These are phyloP conservation scores for Anticlea derivata DNA, from an alignment of 2,888 invertebrate species.

Conservation along the genomic window DNA sequence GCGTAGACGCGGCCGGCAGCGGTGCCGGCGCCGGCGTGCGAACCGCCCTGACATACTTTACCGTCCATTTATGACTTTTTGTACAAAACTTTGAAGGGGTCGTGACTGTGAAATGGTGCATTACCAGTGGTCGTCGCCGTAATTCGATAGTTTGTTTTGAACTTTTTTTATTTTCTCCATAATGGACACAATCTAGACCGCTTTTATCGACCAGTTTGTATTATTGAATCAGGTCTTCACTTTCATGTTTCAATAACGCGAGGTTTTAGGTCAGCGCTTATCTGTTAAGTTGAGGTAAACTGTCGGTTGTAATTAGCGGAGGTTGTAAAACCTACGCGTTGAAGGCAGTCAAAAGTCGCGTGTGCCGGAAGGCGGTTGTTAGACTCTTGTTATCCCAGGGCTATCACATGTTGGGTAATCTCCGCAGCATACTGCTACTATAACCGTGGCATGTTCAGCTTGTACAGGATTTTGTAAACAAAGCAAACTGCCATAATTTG, in stretches of 20 bases:
- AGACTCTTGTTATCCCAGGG: constrained; percentile 68
- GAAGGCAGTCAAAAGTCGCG: constrained; percentile 66
- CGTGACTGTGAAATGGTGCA: constrained; percentile 80
- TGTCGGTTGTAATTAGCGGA: constrained; percentile 57
- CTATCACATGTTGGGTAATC: constrained; percentile 66
- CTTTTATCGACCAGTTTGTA: constrained; percentile 20
- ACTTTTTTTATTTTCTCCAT: constrained; percentile 47
- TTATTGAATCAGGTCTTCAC: constrained; percentile 35
- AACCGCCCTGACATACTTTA: constrained; percentile 73
- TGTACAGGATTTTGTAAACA: constrained; percentile 34
- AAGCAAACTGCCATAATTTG: constrained; percentile 29
- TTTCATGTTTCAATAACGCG: constrained; percentile 44
- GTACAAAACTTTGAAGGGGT: constrained; percentile 67
- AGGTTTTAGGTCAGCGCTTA: constrained; percentile 36
- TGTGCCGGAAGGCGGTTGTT: constrained; percentile 71
- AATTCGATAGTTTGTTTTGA: constrained; percentile 64
- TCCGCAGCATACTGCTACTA: constrained; percentile 35
- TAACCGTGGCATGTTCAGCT: constrained; percentile 22
- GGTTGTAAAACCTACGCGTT: constrained; percentile 54
- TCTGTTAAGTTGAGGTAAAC: constrained; percentile 41
- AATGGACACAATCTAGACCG: constrained; percentile 56
- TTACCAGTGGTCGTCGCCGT: constrained; percentile 53
- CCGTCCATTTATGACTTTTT: constrained; percentile 58
- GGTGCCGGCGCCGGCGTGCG: constrained; percentile 57
- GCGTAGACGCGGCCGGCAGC: constrained; percentile 33